Conservation (phyloP, 2,113 vertebrate genomes). For the Chaetura pelagica region DNA sequence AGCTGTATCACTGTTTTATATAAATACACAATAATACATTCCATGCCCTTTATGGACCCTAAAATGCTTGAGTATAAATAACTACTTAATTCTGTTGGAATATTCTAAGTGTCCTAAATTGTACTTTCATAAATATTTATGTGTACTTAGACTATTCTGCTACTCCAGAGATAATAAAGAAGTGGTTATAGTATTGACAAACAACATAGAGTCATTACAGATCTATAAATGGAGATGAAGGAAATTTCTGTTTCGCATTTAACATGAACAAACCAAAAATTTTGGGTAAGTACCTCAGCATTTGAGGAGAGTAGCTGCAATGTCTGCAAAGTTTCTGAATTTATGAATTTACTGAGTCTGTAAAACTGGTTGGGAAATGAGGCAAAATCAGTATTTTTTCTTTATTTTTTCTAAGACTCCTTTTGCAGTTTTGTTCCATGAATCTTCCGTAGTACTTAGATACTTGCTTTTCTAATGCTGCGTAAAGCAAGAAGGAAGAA, state of each 20-base stretch:
- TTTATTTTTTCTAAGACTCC: background rate
- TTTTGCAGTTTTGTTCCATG: background rate
- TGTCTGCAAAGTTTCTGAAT: slow-evolving; percentile 4
- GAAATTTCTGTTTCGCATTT: slow-evolving; percentile 39
- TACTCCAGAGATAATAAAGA: background rate
- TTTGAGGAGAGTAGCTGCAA: slow-evolving; percentile 29
- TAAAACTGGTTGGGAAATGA: background rate
- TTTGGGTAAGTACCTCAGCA: slow-evolving; percentile 2
- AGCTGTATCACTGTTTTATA: background rate
- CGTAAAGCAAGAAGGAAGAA: background rate
- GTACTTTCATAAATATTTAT: background rate
- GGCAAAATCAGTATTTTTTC: background rate
- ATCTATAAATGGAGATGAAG: slow-evolving; percentile 29
- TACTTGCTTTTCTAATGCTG: background rate
- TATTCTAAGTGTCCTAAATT: background rate
- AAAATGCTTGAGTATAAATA: background rate
- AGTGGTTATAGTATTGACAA: background rate
- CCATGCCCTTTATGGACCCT: background rate
- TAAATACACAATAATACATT: background rate
- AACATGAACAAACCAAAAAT: background rate
- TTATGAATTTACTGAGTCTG: slow-evolving; percentile 10
- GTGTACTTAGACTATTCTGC: background rate
- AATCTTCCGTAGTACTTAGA: background rate
- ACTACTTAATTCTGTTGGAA: background rate
- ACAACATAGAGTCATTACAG: background rate